Evolutionary conservation across 2,113 vertebrate species (phyloP).

Genomic region (Talpa occidentalis): DNA sequence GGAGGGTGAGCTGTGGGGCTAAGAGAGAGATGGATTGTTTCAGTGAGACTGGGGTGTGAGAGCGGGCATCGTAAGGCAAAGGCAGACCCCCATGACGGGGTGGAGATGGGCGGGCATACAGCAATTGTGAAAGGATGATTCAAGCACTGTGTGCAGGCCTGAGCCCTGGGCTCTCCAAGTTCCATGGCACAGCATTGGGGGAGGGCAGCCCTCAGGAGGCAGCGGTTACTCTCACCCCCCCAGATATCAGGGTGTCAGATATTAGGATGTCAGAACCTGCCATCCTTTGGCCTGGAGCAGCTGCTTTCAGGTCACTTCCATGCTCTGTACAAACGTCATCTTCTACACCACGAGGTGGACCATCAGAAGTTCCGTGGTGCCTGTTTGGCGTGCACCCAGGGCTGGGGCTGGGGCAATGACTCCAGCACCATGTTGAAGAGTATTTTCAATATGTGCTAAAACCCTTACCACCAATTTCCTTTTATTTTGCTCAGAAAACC

Average conservation of each 20-base stretch:
- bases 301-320: background rate
- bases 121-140: background rate
- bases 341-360: accelerated
- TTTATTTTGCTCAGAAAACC: slow-evolving; percentile 88
- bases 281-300: background rate
- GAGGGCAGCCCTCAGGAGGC: background rate
- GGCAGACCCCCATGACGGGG: background rate
- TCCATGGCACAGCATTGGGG: accelerated
- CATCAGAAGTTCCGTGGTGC: no score
- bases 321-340: background rate
- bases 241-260: no score
- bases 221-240: background rate
- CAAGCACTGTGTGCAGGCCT: background rate
- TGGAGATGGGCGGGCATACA: background rate
- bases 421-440: accelerated
- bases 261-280: background rate
- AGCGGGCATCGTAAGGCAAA: background rate
- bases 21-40: background rate
- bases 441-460: background rate
- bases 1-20: background rate
- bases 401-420: background rate
- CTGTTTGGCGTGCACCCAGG: no score
- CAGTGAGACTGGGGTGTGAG: background rate
- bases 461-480: background rate
- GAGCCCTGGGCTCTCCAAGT: background rate